Evolutionary conservation across 2,797 vertebrate species (phyloP), one percentile per base, ranked within the genome.

Genomic region (Micrastur ruficollis): DNA sequence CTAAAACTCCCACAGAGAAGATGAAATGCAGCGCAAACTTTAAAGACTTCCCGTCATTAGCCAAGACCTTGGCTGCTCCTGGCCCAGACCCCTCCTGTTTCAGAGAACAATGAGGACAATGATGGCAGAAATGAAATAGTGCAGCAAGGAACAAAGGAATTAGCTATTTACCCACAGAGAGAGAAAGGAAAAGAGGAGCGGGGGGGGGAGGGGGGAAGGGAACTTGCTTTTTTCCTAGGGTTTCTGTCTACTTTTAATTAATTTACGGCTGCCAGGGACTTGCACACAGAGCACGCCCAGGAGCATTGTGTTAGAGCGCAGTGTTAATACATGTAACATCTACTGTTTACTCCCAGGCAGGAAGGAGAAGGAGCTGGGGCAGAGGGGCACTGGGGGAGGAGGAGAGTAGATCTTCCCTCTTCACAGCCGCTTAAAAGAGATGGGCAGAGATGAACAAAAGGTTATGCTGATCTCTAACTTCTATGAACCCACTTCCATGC

Each of bases 41-140:
- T 99, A 99, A 99, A 99, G 99, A 99, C 99, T 99, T 99, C 99
- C 99, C 99, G 99, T 99, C 99, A 99, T 99, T 99, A 99, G 99
- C 98, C 97, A 98, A 98, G 99, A 99, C 99, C 98, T 98, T 98
- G 98, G 99, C 98, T 98, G 98, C 98, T 99, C 94, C 98, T 98
- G 98, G 98, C 98, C 98, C 98, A 98, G 98, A 98, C 98, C 98
- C 98, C 99, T 99, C 98, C 98, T 98, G 98, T 98, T 98, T 97
- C 92, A 31, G 96, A 97, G 97, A 98, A 99, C 98, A 99, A 99
- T 98, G 98, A 98, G 97, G 98, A 98, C 98, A 98, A 98, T 98
- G 98, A 98, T 95, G 98, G 97, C 97, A 98, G 98, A 98, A 98
- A 98, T 97, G 98, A 98, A 98, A 98, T 98, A 98, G 97, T 97